These are phyloP conservation scores for Pelodytes ibericus DNA, from an alignment of 2,797 vertebrate species.

Conservation along the genomic window DNA sequence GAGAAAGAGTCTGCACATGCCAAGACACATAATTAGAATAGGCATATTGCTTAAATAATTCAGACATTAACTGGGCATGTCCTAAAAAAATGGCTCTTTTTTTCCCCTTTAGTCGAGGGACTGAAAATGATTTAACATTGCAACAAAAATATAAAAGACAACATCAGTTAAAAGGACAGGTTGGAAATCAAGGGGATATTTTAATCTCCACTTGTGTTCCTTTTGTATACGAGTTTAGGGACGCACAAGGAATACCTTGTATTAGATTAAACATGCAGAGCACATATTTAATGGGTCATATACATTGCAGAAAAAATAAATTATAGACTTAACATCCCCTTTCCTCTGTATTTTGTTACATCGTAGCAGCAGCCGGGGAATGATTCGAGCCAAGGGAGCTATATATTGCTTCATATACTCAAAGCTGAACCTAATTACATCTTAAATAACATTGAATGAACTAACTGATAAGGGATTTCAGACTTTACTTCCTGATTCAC, in stretches of 20 bases:
- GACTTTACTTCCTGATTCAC: constrained; percentile 13
- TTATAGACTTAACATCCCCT: constrained; percentile 9
- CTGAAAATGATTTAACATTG: constrained; percentile 14
- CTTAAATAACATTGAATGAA: constrained; percentile 59
- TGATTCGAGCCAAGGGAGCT: constrained; percentile 53
- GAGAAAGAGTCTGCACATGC: constrained; percentile 1
- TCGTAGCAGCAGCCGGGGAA: constrained; percentile 45
- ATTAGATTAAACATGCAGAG: not conserved
- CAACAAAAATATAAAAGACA: constrained; percentile 13
- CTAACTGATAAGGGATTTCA: not conserved
- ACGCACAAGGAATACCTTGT: constrained; percentile 4
- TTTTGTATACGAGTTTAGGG: not conserved
- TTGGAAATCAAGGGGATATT: constrained; percentile 16
- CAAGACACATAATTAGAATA: constrained; percentile 35
- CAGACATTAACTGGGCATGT: constrained; percentile 23
- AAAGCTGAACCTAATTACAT: constrained; percentile 57
- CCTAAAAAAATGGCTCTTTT: constrained; percentile 14
- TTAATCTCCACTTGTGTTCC: not conserved
- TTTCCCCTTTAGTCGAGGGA: constrained; percentile 6
- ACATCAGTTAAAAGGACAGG: constrained; percentile 4
- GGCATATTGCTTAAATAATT: constrained; percentile 30
- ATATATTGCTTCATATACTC: constrained; percentile 58
- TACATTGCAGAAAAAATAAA: not conserved
- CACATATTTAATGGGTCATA: constrained; percentile 25
- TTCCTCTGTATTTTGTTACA: constrained; percentile 30